phyloP scores from a whole-genome alignment of 2,797 vertebrate species.

The Chelonia mydas region DNA sequence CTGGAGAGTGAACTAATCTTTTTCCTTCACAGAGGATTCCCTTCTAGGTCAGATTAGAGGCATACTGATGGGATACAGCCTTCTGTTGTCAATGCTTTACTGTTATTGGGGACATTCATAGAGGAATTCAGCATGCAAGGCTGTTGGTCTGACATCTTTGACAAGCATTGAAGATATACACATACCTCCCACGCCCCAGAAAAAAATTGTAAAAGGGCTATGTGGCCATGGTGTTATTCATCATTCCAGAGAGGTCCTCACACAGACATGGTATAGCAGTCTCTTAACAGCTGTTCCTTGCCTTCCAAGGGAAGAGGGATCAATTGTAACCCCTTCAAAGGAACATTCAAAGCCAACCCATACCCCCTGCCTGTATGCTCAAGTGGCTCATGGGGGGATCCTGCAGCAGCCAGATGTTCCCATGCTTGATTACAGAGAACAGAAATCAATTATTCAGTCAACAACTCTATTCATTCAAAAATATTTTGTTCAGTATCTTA shows the following conservation, averaged over 20 bases:
- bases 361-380: background rate
- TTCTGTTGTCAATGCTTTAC: background rate
- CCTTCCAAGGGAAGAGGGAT: background rate
- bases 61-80: background rate
- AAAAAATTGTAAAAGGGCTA: background rate
- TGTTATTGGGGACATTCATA: background rate
- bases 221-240: background rate
- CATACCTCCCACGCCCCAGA: no score
- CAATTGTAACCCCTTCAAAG: background rate
- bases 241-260: background rate
- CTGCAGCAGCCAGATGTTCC: background rate
- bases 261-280: no score
- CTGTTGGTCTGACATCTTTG: background rate
- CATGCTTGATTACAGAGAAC: rapidly evolving
- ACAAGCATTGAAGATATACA: no score
- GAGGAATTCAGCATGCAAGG: background rate
- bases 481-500: background rate
- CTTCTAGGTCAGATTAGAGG: background rate
- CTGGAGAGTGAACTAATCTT: background rate
- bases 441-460: background rate
- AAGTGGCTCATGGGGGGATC: background rate
- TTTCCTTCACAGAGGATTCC: background rate
- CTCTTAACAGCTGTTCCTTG: background rate
- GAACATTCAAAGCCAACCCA: background rate
- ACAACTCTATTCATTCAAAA: background rate